Evolutionary conservation across 2,113 vertebrate species (phyloP), one percentile per base, ranked within the genome.

Genomic region (Neotoma lepida): DNA sequence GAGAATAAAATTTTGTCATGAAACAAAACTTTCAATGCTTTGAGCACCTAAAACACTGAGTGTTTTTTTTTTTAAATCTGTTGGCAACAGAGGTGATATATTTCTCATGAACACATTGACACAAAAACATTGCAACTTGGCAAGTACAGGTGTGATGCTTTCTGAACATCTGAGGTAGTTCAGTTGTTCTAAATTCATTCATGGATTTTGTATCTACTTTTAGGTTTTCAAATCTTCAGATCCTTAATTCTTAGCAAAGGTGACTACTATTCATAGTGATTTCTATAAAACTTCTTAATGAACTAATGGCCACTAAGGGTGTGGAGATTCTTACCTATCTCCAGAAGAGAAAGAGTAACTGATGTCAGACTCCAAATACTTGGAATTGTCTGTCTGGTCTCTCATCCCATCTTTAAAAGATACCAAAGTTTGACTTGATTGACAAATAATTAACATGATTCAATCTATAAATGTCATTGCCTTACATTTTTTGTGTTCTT

Each of bases 381-480:
- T 87, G 68, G 39, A 94, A 86, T 41, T 80, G 54, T 28, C n/a
- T 78, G 17, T 89, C 44, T 89, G 13, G 7, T 86, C 28, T 13
- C 22, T 35, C 46, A 54, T 80, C 17, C 24, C 33, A 2, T 73
- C 28, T 95, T 94, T 81, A 89, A 91, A 93, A 68, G 35, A 51
- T 35, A 78, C 54, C 74, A 68, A 12, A n/a, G 10, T 91, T 89
- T 58, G 15, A 46, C 20, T 63, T 94, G 49, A 70, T 22, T 64
- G 73, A 28, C 61, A 95, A 94, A 88, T 90, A 89, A 94, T 66
- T 80, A 87, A 81, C 46, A 39, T 56, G 22, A 88, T 82, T 81
- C 90, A 28, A 14, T 77, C 70, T 77, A 30, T 46, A 70, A 82
- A 39, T 87, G 20, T 39, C 44, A 87, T 85, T n/a, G 77, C 73